Base-by-base conservation (phyloP, 2,888 invertebrate genomes). In the Agonopterix subpropinquella region DNA sequence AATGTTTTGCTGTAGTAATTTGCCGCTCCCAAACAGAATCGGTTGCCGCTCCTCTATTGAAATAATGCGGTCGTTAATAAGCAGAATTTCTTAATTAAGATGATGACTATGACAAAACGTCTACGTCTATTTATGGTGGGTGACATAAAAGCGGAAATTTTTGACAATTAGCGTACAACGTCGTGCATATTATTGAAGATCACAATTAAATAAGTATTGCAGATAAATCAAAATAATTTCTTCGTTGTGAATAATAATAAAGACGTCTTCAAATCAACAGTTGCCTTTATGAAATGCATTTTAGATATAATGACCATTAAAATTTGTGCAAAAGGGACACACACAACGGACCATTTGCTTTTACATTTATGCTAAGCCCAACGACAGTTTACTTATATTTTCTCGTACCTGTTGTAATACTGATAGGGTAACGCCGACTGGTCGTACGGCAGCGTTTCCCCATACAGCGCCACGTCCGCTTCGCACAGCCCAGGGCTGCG, bases 381-480 rank as follows among this genome's bases (percentile, higher is more conserved):
- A 36, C 36, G 11, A 36, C 13, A 35, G 36, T 36, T 44, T 44
- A 7, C 7, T 41, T 41, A 11, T 28, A 28, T 28, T 28, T 5
- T 5, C 28, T 28, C 28, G 28, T 28, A 92, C 92, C 91, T 94
- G 85, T 93, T 94, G 70, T 94, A 94, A 81, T 94, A 94, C 76
- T 92, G 92, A 83, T 93, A 93, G 62, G 92, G 91, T 62, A 92
- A 77, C 77, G 84, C 78, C 78, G 76, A 82, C 91, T 87, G 88
- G 71, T 80, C 89, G 80, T 81, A 89, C 37, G 79, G 90, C 70
- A 89, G 80, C 56, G 89, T 72, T 48, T 89, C 88, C 59, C 87
- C 86, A 80, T 86, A 84, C 61, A 84, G 77, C 68, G 84, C 85
- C 77, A 84, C 83, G 76, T 86, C 89, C 55, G 83, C 78, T 59